Evolutionary conservation across 2,888 invertebrate species (phyloP).

Genomic region (Drosophila dives): DNA sequence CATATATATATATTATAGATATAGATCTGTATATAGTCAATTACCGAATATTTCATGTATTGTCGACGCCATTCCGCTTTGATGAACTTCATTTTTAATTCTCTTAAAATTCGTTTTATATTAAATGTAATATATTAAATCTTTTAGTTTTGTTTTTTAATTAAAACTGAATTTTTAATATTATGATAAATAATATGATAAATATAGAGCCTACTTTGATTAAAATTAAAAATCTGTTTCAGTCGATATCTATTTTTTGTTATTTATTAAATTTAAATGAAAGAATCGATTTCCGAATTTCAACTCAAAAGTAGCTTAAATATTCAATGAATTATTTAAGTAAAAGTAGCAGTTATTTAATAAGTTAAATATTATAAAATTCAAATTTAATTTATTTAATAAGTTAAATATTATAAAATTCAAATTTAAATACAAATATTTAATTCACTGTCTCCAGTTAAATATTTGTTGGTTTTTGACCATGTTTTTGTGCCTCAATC

Average conservation of each 20-base stretch:
- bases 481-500: slow-evolving; percentile 7
- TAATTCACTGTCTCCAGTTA: background rate
- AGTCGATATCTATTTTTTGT: background rate
- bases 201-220: too few species aligned
- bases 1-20: too few species aligned
- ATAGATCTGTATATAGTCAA: background rate
- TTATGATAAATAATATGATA: too few species aligned
- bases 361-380: background rate
- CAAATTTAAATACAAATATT: background rate
- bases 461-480: background rate
- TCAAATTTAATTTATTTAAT: too few species aligned
- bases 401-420: background rate
- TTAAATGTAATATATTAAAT: too few species aligned
- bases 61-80: slow-evolving; percentile 99
- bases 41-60: slow-evolving; percentile 92
- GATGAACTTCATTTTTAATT: slow-evolving; percentile 94
- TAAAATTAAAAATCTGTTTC: background rate
- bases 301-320: background rate
- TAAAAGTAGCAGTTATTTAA: background rate
- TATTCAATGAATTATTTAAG: background rate
- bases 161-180: background rate
- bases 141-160: too few species aligned
- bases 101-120: too few species aligned
- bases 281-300: background rate
- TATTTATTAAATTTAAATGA: background rate